These are phyloP conservation scores for Oegoconia quadripuncta DNA, from an alignment of 2,888 invertebrate species.

Conservation along the genomic window DNA sequence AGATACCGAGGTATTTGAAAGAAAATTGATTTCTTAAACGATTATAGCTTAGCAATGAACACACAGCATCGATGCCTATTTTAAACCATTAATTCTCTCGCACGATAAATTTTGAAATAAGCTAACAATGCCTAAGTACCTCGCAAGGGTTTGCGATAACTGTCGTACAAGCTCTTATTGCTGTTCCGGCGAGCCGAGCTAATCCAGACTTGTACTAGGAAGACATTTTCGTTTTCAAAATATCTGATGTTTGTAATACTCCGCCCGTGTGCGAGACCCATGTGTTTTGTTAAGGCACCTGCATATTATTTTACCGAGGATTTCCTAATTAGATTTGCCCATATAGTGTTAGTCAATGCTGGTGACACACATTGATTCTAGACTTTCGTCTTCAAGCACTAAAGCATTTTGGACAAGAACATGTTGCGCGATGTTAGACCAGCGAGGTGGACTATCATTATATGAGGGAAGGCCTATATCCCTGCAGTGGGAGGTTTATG, in stretches of 20 bases:
- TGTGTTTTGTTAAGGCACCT: constrained; percentile 9
- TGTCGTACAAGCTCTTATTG: constrained; percentile 64
- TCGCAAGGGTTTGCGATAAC: constrained; percentile 58
- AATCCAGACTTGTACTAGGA: constrained; percentile 54
- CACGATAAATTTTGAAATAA: constrained; percentile 48
- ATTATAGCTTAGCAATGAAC: background rate
- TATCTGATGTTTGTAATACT: constrained; percentile 61
- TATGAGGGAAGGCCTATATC: too few relatives aligned
- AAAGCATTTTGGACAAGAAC: too few relatives aligned
- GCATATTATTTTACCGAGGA: constrained; percentile 1
- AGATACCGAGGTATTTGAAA: too few relatives aligned
- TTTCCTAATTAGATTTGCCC: background rate
- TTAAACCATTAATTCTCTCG: constrained; percentile 16
- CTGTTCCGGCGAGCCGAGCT: constrained; percentile 44
- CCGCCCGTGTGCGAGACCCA: constrained; percentile 35
- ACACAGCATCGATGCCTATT: background rate
- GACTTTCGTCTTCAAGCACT: too few relatives aligned
- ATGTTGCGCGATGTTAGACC: too few relatives aligned
- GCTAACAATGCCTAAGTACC: constrained; percentile 47
- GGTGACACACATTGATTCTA: too few relatives aligned
- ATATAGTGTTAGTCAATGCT: too few relatives aligned
- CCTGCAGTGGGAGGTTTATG: too few relatives aligned
- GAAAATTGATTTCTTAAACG: constrained; percentile 10
- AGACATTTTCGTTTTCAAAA: constrained; percentile 65
- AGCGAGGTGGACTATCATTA: too few relatives aligned